These are phyloP conservation scores for Uropetala carovei DNA, from an alignment of 2,888 invertebrate species.

Conservation along the genomic window DNA sequence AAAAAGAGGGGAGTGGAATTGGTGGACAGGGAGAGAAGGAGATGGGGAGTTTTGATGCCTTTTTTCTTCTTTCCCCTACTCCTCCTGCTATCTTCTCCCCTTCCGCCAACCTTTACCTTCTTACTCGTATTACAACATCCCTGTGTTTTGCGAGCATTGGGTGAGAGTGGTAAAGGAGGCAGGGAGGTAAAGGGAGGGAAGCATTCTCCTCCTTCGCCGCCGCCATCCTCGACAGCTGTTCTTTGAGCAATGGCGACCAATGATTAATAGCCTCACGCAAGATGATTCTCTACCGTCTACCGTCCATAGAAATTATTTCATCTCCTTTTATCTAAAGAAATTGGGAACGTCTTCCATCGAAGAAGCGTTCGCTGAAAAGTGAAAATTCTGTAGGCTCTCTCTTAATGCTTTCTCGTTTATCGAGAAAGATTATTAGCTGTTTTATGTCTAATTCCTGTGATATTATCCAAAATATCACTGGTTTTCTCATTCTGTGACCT, in stretches of 20 bases:
- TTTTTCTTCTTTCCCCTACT: too few relatives aligned
- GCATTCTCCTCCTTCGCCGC: neutral
- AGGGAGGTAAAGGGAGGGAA: too few relatives aligned
- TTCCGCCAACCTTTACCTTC: neutral
- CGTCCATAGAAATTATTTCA: slow-evolving; percentile 15
- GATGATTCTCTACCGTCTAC: neutral
- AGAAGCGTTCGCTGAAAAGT: neutral
- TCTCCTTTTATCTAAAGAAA: neutral
- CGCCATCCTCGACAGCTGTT: neutral
- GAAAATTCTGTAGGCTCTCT: too few relatives aligned
- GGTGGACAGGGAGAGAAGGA: neutral
- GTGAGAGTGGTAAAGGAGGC: neutral
- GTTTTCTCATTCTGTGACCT: too few relatives aligned
- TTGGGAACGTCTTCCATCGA: neutral
- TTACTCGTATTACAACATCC: slow-evolving; percentile 14
- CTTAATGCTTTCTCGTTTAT: too few relatives aligned
- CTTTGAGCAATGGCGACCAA: slow-evolving; percentile 1
- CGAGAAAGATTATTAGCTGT: too few relatives aligned
- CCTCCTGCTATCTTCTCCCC: too few relatives aligned
- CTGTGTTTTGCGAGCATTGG: slow-evolving; percentile 26
- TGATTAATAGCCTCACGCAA: slow-evolving; percentile 7
- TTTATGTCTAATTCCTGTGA: too few relatives aligned
- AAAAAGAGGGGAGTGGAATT: neutral
- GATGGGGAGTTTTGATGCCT: too few relatives aligned
- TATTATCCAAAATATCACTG: too few relatives aligned